phyloP scores from a whole-genome alignment of 2,797 vertebrate species.

The Pseudomugil gertrudae region DNA sequence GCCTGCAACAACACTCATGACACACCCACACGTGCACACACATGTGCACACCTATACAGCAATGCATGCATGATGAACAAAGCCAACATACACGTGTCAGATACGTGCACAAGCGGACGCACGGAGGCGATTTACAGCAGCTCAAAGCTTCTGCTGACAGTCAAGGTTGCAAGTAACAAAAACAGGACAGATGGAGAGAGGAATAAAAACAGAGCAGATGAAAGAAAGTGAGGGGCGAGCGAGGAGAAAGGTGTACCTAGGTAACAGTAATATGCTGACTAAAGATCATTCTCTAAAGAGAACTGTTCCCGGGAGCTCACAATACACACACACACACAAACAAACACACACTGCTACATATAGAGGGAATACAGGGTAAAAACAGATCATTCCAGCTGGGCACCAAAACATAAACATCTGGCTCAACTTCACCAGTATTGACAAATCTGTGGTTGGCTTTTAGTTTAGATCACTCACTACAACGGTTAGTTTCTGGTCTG shows the following conservation, averaged over 20 bases:
- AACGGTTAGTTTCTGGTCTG: not conserved
- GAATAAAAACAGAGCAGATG: slow-evolving; percentile 6
- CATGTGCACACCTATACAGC: slow-evolving; percentile 39
- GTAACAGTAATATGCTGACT: slow-evolving; percentile 40
- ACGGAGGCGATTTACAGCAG: slow-evolving; percentile 64
- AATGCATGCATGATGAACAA: slow-evolving; percentile 45
- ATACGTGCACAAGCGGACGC: slow-evolving; percentile 12
- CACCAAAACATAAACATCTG: slow-evolving; percentile 2
- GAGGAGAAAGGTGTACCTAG: slow-evolving; percentile 22
- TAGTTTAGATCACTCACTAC: not conserved
- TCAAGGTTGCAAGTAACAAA: slow-evolving; percentile 50
- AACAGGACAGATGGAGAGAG: slow-evolving; percentile 24
- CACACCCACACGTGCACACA: slow-evolving; percentile 51
- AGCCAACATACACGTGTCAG: slow-evolving; percentile 21
- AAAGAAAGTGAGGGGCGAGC: not conserved
- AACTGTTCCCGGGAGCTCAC: slow-evolving; percentile 9
- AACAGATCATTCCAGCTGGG: slow-evolving; percentile 29
- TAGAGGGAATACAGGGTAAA: slow-evolving; percentile 20
- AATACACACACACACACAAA: slow-evolving; percentile 15
- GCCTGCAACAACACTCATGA: slow-evolving; percentile 50
- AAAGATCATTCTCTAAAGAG: slow-evolving; percentile 32
- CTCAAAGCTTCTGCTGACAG: slow-evolving; percentile 71
- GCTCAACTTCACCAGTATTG: slow-evolving; percentile 4
- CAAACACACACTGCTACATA: slow-evolving; percentile 28
- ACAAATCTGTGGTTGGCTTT: not conserved